Base-by-base conservation (phyloP, 2,888 invertebrate species). In the Drosophila mercatorum region DNA sequence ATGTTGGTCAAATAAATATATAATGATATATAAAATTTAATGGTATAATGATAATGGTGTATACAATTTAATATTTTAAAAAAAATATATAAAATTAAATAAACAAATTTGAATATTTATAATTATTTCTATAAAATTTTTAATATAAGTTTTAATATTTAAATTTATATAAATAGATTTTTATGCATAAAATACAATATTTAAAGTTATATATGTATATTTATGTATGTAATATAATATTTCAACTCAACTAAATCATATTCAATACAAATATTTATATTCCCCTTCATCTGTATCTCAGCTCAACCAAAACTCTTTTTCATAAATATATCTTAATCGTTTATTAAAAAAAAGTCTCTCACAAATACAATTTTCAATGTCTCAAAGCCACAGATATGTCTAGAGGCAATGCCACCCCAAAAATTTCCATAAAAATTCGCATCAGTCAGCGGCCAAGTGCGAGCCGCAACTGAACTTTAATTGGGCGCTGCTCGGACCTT, bases 401-500 rank as follows among this genome's bases (percentile, higher is more conserved):
- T 12, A 22, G 6, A 2, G 12, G 26, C 12, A 17, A n/a, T 2
- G 40, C 53, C 34, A 22, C 43, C 14, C 55, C 60, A 41, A 17
- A 55, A 55, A 40, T 44, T 41, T 38, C 12, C 47, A 43, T 64
- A 12, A 40, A 41, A 17, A 17, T 14, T 11, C 17, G 58, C 69
- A 64, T 46, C 75, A 65, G 62, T 53, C 57, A 68, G 40, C 57
- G 58, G 60, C 41, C 66, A 63, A 58, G 46, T 46, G 47, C 53
- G 62, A 57, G 60, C 28, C 40, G 51, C 41, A 88, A 85, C 83
- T 84, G 68, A 85, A 76, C 83, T 74, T 83, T 78, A 74, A 84
- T 88, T 84, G 88, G 83, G 65, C 46, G 65, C 68, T 49, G 74
- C 72, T 53, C 36, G 49, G 53, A 52, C 84, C 87, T 88, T 85